Evolutionary conservation across 2,888 invertebrate genomes (phyloP), one percentile per base, ranked within the genome.

Genomic region (Drosophila prolongata): DNA sequence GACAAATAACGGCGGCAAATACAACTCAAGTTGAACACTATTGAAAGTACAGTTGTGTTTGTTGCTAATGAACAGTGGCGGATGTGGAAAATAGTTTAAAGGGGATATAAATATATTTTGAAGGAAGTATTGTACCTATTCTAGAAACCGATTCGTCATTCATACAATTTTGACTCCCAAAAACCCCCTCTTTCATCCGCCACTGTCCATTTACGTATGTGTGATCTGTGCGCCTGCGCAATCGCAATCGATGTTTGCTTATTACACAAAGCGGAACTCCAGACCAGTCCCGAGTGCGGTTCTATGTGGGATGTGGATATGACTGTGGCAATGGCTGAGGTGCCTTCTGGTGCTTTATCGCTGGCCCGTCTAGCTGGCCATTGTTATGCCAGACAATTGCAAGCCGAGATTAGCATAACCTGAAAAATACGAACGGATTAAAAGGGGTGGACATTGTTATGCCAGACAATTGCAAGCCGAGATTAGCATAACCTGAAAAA

Each of bases 1-100:
- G 89, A 89, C 89, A 87, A 87, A 86, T 81, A 83, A 86, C 77
- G 76, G 82, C 72, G 77, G 75, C 78, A 69, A 70, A 74, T 56
- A 46, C 50, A 61, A 61, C 16, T 38, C 1, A 14, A 53, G 6
- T 42, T 16, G 35, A 53, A 53, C 65, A 54, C 66, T 27, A 46
- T 43, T n/a, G 30, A 38, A 46, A 38, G 61, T 59, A 59, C 61
- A 61, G 59, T 40, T 62, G 24, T 60, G 58, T 30, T 16, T 44
- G 61, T 30, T 35, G 6, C 13, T 35, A 13, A 4, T 1, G 8
- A 3, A 13, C 49, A 49, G 49, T 11, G 49, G 34, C 8, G 13
- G 6, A 6, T 14, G 30, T 3, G 5, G 10, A 6, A 34, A 30
- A 10, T 14, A 47, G 9, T 38, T n/a, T 30, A 2, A 6, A 0